Conservation (phyloP, 1,140 invertebrate genomes). For the Planococcus citri region DNA sequence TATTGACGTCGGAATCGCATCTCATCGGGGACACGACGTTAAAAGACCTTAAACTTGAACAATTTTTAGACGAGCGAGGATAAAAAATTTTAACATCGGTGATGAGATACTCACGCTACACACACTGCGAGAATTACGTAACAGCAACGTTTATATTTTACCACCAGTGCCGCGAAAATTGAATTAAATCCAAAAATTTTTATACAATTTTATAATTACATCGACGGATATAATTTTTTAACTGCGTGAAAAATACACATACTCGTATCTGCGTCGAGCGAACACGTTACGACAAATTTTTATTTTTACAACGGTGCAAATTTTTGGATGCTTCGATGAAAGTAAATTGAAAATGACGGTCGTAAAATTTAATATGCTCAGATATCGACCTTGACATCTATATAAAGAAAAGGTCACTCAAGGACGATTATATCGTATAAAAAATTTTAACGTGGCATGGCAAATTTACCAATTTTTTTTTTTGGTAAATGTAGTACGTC, state of each 20-base stretch:
- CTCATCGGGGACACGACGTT: no score
- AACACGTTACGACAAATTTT: neutral
- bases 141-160: no score
- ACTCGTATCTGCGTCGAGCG: neutral
- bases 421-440: neutral
- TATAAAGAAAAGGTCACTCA: constrained; percentile 1
- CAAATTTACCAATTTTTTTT: no score
- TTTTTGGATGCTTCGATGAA: neutral
- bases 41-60: no score
- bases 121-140: no score
- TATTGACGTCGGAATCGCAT: no score
- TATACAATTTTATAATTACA: neutral
- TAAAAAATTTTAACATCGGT: no score
- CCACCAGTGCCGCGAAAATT: neutral
- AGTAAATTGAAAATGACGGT: neutral
- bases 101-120: no score
- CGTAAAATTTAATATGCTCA: constrained; percentile 3
- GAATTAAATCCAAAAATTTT: neutral
- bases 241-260: neutral
- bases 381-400: constrained; percentile 2
- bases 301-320: neutral
- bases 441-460: neutral
- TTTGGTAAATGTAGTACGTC: no score
- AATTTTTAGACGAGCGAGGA: no score
- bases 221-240: neutral